Percentiles rank a stretch among this genome's conserved stretches.
Conservation (phyloP, 2,797 vertebrate species). For the Vipera ursinii region DNA sequence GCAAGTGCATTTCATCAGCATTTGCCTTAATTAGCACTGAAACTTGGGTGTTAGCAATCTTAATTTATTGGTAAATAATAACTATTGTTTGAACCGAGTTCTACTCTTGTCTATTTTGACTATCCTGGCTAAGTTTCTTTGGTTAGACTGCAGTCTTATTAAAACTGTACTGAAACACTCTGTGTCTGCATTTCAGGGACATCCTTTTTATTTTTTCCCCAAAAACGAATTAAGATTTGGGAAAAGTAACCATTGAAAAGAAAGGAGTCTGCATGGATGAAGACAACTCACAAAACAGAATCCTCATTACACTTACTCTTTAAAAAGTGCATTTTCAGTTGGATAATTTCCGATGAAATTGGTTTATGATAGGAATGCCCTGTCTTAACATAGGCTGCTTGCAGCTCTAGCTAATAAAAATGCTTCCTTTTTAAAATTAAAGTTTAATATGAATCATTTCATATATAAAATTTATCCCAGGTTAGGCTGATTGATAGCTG, state of each 20-base stretch:
- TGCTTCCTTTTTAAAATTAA: constrained; percentile 59
- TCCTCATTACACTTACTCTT: background rate
- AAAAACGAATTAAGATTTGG: constrained; percentile 49
- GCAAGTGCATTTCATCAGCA: constrained; percentile 51
- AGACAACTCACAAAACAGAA: constrained; percentile 51
- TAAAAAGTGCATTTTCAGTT: background rate
- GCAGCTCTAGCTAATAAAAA: constrained; percentile 52
- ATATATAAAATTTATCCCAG: constrained; percentile 75
- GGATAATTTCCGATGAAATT: background rate
- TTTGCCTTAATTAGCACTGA: constrained; percentile 57
- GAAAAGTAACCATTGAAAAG: background rate
- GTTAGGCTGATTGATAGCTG: constrained; percentile 77
- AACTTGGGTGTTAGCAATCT: constrained; percentile 63
- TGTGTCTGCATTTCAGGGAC: constrained; percentile 57
- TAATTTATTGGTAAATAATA: constrained; percentile 64
- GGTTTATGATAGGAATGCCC: background rate
- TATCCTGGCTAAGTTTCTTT: constrained; percentile 71
- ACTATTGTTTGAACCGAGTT: constrained; percentile 69
- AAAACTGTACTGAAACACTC: constrained; percentile 61
- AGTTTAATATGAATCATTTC: constrained; percentile 70
- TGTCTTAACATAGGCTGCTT: constrained; percentile 54
- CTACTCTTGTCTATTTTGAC: constrained; percentile 65
- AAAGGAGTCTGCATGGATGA: constrained; percentile 57
- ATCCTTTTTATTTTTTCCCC: constrained; percentile 57
- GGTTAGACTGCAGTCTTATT: constrained; percentile 68